Evolutionary conservation across 2,797 vertebrate species (phyloP), one percentile per base, ranked within the genome.

Genomic region (Arremon aurantiirostris): DNA sequence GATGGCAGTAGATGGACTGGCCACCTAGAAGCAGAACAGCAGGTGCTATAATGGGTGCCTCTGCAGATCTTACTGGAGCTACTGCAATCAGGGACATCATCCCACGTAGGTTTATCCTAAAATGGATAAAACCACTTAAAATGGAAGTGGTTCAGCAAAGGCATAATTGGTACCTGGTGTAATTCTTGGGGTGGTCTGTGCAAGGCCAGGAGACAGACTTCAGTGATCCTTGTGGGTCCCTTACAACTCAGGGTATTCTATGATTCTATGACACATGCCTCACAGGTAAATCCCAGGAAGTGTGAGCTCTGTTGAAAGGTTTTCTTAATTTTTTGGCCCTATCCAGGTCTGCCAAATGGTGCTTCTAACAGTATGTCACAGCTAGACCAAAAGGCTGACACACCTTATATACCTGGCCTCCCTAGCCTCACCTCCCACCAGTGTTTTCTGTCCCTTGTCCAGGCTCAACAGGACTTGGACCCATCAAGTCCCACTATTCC

Each of bases 351-450:
- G 52, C 11, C 16, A 63, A 70, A 60, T 0, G 1, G 35, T 18
- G 28, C 14, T 50, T 61, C 63, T 61, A 69, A 79, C 21, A 19
- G 12, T 3, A 6, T n/a, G 52, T 12, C 68, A 44, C 57, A 23
- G 34, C 28, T 24, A 44, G 4, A 49, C 47, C 50, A 44, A 63
- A 14, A 39, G 68, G 11, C 26, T 32, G 27, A 21, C 32, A 35
- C 8, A 12, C 5, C 3, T 27, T 3, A 30, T 1, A 27, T 3
- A 9, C 4, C 12, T 3, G 5, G 14, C 37, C 11, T 63, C 52
- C 24, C 7, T 20, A 28, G 5, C 3, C 22, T 47, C 49, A 18
- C 7, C 61, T 14, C 11, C 22, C 47, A 9, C 21, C 26, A 17
- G 6, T 14, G 55, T 23, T 15, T 90, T n/a, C 73, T 71, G 19